Evolutionary conservation across 2,888 invertebrate species (phyloP), one percentile per base, ranked within the genome.

Genomic region (Crepidodera aurea): DNA sequence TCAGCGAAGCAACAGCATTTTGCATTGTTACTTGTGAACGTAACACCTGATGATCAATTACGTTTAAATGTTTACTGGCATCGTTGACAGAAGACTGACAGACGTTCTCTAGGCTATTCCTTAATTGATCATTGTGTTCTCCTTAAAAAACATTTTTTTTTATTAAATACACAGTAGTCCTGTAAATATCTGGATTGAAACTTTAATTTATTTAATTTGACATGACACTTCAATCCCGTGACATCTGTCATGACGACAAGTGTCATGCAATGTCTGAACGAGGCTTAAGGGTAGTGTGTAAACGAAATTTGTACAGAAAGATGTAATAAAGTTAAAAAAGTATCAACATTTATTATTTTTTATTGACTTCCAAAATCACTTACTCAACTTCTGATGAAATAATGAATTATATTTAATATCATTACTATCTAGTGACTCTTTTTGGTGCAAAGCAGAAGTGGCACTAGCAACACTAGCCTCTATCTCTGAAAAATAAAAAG

Each of bases 21-120:
- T 81, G 80, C 48, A 81, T 58, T 5, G 78, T 79, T 16, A 79
- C 58, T 69, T 81, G 81, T 10, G 80, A 80, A 60, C 75, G 75
- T 51, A 81, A 66, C 37, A 81, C 67, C 44, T 80, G 77, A 53
- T 79, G 77, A 57, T 81, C 80, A 51, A 77, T 69, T 13, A 64
- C 56, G 59, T 70, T 73, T 54, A 81, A 69, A 60, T 69, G 75
- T 68, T 75, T 78, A 18, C 63, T 68, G 22, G 79, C 76, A 60
- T 79, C 77, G 19, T 71, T 71, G 7, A 78, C 64, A 8, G 71
- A 67, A 37, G 66, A 69, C 53, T 77, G 71, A 22, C 72, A 71
- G 56, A 77, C 75, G 16, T 56, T 51, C 58, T 79, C 75, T 12
- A 80, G 25, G 64, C 77, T 74, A 40, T 69, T 71, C 51, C 72